These are phyloP conservation scores for Leucosticte australis DNA, from an alignment of 2,113 vertebrate species.

Conservation along the genomic window DNA sequence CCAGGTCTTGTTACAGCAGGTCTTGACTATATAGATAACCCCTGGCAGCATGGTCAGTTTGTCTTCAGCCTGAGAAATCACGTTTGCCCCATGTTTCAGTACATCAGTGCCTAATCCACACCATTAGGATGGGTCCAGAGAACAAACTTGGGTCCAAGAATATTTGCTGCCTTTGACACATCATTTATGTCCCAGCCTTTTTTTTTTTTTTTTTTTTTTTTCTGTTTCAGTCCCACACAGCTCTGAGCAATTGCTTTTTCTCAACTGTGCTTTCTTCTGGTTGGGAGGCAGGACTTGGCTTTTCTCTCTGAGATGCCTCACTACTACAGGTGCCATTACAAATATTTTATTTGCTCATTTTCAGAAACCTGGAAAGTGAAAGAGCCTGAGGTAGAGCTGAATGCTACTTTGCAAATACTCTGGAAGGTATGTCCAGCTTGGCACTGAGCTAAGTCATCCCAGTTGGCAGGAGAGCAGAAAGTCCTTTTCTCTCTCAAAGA, in stretches of 20 bases:
- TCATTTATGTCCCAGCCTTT: not conserved
- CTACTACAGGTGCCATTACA: conserved; percentile 25
- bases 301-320: not conserved
- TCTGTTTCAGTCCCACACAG: not conserved
- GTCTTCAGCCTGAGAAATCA: not conserved
- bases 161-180: not conserved
- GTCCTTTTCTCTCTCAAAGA: conserved; percentile 33
- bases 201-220: not conserved
- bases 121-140: not conserved
- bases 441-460: not conserved
- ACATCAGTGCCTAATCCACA: not conserved
- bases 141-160: not conserved
- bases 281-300: not conserved
- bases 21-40: not conserved
- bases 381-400: not conserved
- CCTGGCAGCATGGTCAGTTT: not conserved
- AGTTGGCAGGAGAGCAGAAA: conserved; percentile 21
- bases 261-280: not conserved
- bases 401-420: not conserved
- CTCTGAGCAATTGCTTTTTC: not conserved
- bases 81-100: accelerated
- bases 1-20: not conserved
- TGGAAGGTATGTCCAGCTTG: conserved; percentile 19
- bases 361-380: not conserved
- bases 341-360: conserved; percentile 37